Evolutionary conservation across 2,113 vertebrate genomes (phyloP), one percentile per base, ranked within the genome.

Genomic region (Asarcornis scutulata): DNA sequence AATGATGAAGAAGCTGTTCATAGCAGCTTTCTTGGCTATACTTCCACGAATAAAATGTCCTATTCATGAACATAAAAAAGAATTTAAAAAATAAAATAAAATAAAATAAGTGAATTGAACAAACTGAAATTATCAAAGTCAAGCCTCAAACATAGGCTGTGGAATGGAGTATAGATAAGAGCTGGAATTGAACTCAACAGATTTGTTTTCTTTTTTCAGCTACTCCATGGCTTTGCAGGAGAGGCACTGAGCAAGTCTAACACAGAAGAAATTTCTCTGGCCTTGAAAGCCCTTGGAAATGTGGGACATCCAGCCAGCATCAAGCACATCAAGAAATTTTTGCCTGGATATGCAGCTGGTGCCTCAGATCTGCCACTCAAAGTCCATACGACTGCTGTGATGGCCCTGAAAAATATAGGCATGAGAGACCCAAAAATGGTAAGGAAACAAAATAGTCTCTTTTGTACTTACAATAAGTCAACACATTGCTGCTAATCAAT

Each of bases 271-370:
- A 97, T 95, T 26, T 69, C 72, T 34, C 78, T 98, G 36, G 94
- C 93, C 72, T 80, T 98, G 93, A 98, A 98, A 90, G 78, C 94
- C 22, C 86, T 97, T 50, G 97, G 96, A 29, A 98, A 98, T 68
- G 83, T 96, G 36, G 96, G 96, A 34, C 94, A 97, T 66, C 85
- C 84, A 52, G 74, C 91, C 34, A 94, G 96, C 64, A 88, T 97
- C 63, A 98, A 98, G 80, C 90, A 86, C 32, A 97, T 98, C 68
- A 95, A 89, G 92, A 98, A 98, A 66, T 96, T 95, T 95, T 92
- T 98, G 59, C 96, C 96, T 46, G 93, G 89, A 22, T 96, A 96
- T 76, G 84, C 93, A 82, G 44, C 92, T 36, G 26, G 77, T 55
- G 86, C 90, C 44, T 94, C 69, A 2, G 83, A 94, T 64, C 64